A percentile compares a stretch with the other conserved stretches of the same genome.
These are phyloP conservation scores for Malurus alboscapulatus DNA, from an alignment of 2,113 vertebrate genomes.

Conservation along the genomic window DNA sequence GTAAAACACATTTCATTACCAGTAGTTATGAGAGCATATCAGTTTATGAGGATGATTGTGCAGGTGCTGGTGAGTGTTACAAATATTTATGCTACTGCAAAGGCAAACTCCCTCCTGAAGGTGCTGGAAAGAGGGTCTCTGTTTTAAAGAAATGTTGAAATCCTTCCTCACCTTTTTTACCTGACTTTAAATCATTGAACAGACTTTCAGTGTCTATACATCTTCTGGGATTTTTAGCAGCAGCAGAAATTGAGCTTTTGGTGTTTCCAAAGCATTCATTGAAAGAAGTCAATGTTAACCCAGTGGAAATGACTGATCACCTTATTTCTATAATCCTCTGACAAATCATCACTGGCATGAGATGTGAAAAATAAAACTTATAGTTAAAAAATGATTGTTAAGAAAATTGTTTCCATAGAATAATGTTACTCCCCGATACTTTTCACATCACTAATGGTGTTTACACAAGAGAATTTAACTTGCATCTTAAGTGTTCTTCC, in stretches of 20 bases:
- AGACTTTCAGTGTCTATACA: conserved; percentile 52
- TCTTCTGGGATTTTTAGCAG: conserved; percentile 30
- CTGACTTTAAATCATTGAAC: conserved; percentile 55
- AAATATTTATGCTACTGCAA: conserved; percentile 69
- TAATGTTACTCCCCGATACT: background rate
- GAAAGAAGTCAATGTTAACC: background rate
- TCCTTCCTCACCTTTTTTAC: conserved; percentile 53
- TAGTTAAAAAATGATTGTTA: background rate
- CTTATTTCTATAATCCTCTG: background rate
- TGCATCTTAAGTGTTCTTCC: background rate
- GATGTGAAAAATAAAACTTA: background rate
- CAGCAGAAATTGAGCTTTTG: conserved; percentile 7
- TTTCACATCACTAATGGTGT: background rate
- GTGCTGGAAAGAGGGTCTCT: conserved; percentile 53
- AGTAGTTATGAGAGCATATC: conserved; percentile 55
- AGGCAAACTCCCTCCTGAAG: conserved; percentile 51
- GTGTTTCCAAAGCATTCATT: background rate
- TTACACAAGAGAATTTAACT: background rate
- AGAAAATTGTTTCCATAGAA: background rate
- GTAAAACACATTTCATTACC: conserved; percentile 39
- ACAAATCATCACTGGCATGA: background rate
- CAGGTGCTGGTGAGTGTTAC: conserved; percentile 54
- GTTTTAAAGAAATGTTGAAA: conserved; percentile 55
- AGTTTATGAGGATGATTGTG: conserved; percentile 66
- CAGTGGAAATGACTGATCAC: conserved; percentile 1